Conservation (phyloP, 2,113 vertebrate species). For the Toxostoma redivivum region DNA sequence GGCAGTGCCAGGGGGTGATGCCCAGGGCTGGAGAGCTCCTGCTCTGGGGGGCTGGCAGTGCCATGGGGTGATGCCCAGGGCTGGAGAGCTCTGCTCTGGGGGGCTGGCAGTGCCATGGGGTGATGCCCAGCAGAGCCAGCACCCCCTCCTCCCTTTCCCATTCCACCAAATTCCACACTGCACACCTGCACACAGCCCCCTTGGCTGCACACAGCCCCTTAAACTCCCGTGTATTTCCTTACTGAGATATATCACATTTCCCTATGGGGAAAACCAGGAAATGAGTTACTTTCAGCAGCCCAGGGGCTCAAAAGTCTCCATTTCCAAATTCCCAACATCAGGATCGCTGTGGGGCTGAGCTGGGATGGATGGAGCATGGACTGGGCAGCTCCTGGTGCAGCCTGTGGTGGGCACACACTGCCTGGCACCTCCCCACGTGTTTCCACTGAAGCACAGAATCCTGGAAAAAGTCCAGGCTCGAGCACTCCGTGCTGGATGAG, state of each 20-base stretch:
- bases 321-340: rapidly evolving
- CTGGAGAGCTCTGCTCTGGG: not conserved
- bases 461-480: not conserved
- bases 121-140: rapidly evolving
- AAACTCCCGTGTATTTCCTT: rapidly evolving
- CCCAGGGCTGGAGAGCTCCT: not conserved
- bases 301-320: not conserved
- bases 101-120: not conserved
- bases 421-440: not conserved
- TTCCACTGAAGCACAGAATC: not conserved
- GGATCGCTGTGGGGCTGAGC: not conserved
- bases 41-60: too few species aligned
- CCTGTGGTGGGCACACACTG: not conserved
- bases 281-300: not conserved
- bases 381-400: not conserved
- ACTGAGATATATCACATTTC: rapidly evolving
- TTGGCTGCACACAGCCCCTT: not conserved
- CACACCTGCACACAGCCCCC: not conserved
- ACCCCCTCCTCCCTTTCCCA: not conserved
- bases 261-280: not conserved
- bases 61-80: not conserved
- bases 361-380: not conserved
- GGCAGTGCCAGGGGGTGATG: not conserved
- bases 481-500: not conserved
- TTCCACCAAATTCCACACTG: rapidly evolving